A percentile compares a stretch with the other conserved stretches of the same genome.
These are phyloP conservation scores for Pavo muticus DNA, from an alignment of 2,113 vertebrate genomes.

Conservation along the genomic window DNA sequence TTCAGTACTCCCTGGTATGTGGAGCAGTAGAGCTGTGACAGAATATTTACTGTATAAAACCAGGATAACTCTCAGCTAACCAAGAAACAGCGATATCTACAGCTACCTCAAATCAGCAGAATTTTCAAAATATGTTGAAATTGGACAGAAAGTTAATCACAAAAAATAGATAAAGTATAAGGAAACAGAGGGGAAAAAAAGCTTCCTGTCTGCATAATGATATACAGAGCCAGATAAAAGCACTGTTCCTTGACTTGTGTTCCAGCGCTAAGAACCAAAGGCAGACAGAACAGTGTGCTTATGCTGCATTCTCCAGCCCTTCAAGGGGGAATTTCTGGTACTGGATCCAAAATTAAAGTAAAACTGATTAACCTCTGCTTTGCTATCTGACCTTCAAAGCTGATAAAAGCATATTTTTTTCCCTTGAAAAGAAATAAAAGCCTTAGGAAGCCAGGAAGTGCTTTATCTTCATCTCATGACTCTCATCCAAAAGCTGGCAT, in stretches of 20 bases:
- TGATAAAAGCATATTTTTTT: constrained; percentile 50
- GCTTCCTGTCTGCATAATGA: neutral
- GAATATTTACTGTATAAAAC: neutral
- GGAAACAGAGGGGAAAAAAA: neutral
- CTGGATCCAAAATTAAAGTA: constrained; percentile 20
- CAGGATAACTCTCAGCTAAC: neutral
- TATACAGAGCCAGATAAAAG: neutral
- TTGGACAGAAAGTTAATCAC: neutral
- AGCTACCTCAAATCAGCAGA: neutral
- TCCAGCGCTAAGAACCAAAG: neutral
- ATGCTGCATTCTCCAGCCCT: neutral
- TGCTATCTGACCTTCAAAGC: constrained; percentile 32
- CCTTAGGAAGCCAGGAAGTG: constrained; percentile 37
- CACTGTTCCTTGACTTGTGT: neutral
- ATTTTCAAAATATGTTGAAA: neutral
- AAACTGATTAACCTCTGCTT: constrained; percentile 55
- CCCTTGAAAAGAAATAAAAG: constrained; percentile 14
- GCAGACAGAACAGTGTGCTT: neutral
- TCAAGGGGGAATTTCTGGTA: neutral
- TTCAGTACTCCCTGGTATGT: neutral
- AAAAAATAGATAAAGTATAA: neutral
- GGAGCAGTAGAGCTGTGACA: neutral
- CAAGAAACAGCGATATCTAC: neutral
- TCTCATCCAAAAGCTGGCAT: constrained; percentile 25
- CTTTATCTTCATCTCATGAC: constrained; percentile 50